Evolutionary conservation across 2,797 vertebrate species (phyloP), one percentile per base, ranked within the genome.

Genomic region (Podargus strigoides): DNA sequence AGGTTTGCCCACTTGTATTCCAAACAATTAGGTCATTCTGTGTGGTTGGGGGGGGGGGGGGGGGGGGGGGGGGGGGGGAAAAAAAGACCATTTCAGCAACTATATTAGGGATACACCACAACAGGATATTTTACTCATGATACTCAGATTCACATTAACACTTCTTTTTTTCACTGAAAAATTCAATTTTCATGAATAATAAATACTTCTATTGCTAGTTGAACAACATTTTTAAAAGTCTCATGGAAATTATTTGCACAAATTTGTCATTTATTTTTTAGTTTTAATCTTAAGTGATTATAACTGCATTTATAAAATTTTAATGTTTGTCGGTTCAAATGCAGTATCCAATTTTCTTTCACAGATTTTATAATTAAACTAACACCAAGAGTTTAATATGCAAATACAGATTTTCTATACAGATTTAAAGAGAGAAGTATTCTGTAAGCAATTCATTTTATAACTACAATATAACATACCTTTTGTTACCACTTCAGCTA

Each of bases 11-110:
- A 4, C 97, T 96, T 27, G 96, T 78, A 87, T 96, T 98, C 93
- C 97, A 97, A 84, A 94, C 87, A n/a, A 89, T 91, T 24, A 96
- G 52, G 60, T 98, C 97, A 95, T 97, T 97, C 91, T 97, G 95
- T 2, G 44, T 70, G 34, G 96, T 95, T 56, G 49, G 36, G 69
- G 62, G 44, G 26, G 6, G 21, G 42, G 19, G 42, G 41, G 15
- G 41, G 42, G 3, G 6, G 4, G n/a, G n/a, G n/a, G n/a, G n/a
- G n/a, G n/a, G n/a, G n/a, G n/a, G n/a, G n/a, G 5, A 7, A 14
- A 14, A 10, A 39, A 16, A 49, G 10, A 87, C 1, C 2, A 44
- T 69, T 92, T 85, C 58, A 91, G 32, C 27, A 84, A 60, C 16
- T 50, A 0, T 7, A 55, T 60, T 69, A 58, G 5, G 52, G 21